Evolutionary conservation across 2,888 invertebrate species (phyloP).

Genomic region (Polylopha cassiicola): DNA sequence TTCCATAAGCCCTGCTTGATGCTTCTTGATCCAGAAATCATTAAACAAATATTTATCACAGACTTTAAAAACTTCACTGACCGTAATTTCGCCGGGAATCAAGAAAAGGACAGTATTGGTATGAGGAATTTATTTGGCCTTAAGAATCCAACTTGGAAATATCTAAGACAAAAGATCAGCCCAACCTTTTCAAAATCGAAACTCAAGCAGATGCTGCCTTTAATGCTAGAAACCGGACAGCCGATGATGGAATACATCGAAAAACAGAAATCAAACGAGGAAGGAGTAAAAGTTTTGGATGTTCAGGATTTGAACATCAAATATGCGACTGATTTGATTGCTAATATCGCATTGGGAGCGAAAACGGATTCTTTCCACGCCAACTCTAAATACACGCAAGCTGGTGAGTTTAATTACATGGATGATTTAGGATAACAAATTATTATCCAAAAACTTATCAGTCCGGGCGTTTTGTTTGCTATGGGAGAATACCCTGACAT

Average conservation of each 20-base stretch:
- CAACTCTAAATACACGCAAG: slow-evolving; percentile 28
- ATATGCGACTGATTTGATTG: slow-evolving; percentile 31
- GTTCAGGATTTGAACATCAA: slow-evolving; percentile 30
- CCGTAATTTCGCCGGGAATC: slow-evolving; percentile 30
- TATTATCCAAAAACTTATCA: too few species aligned
- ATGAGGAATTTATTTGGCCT: slow-evolving; percentile 33
- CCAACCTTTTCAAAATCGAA: slow-evolving; percentile 27
- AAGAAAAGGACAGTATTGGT: slow-evolving; percentile 32
- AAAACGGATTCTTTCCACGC: slow-evolving; percentile 29
- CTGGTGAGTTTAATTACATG: slow-evolving; percentile 25
- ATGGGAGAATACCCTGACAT: too few species aligned
- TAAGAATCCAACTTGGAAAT: slow-evolving; percentile 32
- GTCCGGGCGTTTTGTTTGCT: too few species aligned
- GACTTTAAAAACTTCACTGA: slow-evolving; percentile 31
- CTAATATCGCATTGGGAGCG: slow-evolving; percentile 30
- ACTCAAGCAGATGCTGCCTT: slow-evolving; percentile 28
- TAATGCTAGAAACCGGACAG: slow-evolving; percentile 30
- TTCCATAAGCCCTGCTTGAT: slow-evolving; percentile 34
- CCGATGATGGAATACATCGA: slow-evolving; percentile 29
- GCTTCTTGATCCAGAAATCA: slow-evolving; percentile 30
- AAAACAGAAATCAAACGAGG: neutral
- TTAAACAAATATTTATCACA: slow-evolving; percentile 30
- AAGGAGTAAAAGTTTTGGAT: slow-evolving; percentile 18
- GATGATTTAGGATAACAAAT: too few species aligned
- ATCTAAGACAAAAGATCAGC: slow-evolving; percentile 29